Percentiles rank a stretch among this genome's conserved stretches.
Conservation (phyloP, 2,797 vertebrate species). For the Cirrhinus molitorella region DNA sequence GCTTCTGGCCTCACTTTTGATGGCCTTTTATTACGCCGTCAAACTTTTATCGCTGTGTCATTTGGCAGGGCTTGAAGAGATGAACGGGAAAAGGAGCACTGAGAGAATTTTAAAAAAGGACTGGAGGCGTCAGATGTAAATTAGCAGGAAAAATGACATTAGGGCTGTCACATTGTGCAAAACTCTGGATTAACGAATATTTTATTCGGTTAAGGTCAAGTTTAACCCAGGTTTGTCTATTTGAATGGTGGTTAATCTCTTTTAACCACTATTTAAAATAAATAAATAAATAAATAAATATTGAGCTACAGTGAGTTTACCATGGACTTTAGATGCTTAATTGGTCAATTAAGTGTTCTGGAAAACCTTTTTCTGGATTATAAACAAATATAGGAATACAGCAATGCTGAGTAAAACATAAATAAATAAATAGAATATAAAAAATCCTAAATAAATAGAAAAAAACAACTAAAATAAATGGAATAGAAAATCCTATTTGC, state of each 20-base stretch:
- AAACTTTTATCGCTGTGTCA: constrained; percentile 31
- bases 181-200: not conserved
- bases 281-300: not conserved
- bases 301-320: not conserved
- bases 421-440: no score
- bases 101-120: constrained; percentile 18
- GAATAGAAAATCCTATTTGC: no score
- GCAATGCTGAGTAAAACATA: not conserved
- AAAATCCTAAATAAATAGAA: no score
- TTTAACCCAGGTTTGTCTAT: not conserved
- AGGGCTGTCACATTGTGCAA: not conserved
- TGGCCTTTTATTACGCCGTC: constrained; percentile 26
- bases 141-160: not conserved
- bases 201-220: not conserved
- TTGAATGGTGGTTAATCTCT: not conserved
- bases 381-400: not conserved
- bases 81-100: not conserved
- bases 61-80: constrained; percentile 13
- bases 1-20: constrained; percentile 24
- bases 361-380: not conserved
- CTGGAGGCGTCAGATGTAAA: not conserved
- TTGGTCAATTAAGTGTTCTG: not conserved
- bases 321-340: not conserved
- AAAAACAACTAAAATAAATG: no score
- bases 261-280: not conserved